Evolutionary conservation across 2,888 invertebrate species (phyloP).

Genomic region (Xanthorhoe spadicearia): DNA sequence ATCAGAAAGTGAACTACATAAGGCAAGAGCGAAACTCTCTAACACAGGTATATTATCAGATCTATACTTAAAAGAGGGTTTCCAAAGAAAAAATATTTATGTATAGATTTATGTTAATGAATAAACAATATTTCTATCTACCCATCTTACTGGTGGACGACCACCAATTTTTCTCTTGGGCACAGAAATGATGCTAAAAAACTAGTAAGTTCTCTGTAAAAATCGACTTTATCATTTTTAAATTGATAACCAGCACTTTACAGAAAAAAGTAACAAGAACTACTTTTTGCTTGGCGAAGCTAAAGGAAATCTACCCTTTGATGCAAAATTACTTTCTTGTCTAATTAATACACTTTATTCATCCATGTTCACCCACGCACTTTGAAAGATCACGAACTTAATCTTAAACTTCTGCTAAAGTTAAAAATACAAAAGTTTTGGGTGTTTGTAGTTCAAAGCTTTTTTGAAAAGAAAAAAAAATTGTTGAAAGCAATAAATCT

Average conservation of each 20-base stretch:
- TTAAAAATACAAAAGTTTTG: not conserved
- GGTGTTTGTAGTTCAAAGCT: not conserved
- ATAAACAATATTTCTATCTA: too few species aligned
- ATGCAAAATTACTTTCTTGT: not conserved
- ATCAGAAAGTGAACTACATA: too few species aligned
- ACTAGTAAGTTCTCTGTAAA: not conserved
- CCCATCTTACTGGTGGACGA: too few species aligned
- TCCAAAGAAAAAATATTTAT: too few species aligned
- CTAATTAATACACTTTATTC: not conserved
- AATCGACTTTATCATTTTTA: not conserved
- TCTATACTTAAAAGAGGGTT: too few species aligned
- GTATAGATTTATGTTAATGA: too few species aligned
- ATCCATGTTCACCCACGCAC: not conserved
- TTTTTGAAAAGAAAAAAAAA: not conserved
- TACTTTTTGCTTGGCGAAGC: not conserved
- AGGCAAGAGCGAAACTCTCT: too few species aligned
- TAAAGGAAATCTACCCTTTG: not conserved
- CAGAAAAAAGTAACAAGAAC: too few species aligned
- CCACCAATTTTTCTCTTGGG: too few species aligned
- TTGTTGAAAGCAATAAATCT: not conserved
- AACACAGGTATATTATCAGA: too few species aligned
- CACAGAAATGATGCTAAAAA: too few species aligned
- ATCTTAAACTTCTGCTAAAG: not conserved
- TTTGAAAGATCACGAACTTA: not conserved
- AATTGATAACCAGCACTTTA: not conserved